Base-by-base conservation (phyloP, 92 coral and sea anemone genomes). In the Parazoanthus darwini region DNA sequence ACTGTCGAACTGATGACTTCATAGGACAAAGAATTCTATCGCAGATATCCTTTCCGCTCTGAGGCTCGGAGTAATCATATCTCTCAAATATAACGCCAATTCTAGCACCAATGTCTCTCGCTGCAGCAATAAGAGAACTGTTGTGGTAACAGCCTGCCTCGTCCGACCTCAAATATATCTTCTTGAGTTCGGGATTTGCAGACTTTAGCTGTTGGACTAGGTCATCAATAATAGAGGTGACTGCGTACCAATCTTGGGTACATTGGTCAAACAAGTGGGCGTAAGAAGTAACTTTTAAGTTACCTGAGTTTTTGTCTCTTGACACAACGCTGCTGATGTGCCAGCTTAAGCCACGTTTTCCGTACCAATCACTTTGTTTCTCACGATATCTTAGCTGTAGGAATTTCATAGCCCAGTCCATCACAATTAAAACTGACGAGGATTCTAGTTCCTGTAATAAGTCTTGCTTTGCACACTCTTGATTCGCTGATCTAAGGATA, bases 391-490 rank as follows among this genome's bases (percentile, higher is more conserved):
- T 25, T 43, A 73, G 35, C 58, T 82, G 88, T 3, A 86, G 71
- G 54, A 91, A 87, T 73, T 91, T 91, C 90, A 91, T 91, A 0
- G 93, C 93, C 93, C 93, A 91, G 44, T 91, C 88, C 78, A 74
- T 74, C 8, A 88, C 78, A 37, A 91, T 88, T 23, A 91, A 66
- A 13, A 29, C 76, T 78, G 93, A 91, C 39, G 56, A 33, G 73
- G 42, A 39, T 10, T 88, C 90, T 73, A 91, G 77, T 25, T 44
- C 78, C 42, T 82, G 72, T 6, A 91, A 26, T 5, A 78, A 67
- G 50, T 81, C 85, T 51, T 91, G 91, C 44, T 88, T 91, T 39
- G 91, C 88, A 3, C 18, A 65, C 1, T 91, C 91, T 74, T 88
- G 91, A 63, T 82, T 88, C 63, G 77, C 82, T 36, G 90, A 87